These are phyloP conservation scores for Drosophila formosana DNA, from an alignment of 2,888 invertebrate species.

Conservation along the genomic window DNA sequence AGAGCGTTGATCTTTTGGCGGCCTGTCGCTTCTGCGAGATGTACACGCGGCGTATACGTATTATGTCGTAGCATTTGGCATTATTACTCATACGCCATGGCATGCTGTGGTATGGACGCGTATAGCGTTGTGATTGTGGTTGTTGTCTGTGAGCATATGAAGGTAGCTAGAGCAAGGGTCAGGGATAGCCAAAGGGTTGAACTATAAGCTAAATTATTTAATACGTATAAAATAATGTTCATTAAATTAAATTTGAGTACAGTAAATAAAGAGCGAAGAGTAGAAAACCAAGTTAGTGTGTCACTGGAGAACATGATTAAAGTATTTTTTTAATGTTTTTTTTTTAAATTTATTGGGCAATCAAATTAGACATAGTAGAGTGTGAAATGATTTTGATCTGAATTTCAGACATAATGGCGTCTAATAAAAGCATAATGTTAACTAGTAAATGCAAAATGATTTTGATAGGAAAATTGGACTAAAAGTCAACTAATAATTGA, in stretches of 20 bases:
- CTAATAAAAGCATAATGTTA: no score
- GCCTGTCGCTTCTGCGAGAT: conserved; percentile 16
- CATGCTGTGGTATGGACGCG: conserved; percentile 26
- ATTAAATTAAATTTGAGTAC: background rate
- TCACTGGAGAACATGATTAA: no score
- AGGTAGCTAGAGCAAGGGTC: background rate
- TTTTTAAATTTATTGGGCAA: background rate
- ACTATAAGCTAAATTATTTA: background rate
- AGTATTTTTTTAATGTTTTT: background rate
- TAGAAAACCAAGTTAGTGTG: no score
- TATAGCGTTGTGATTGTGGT: conserved; percentile 11
- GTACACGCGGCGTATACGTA: conserved; percentile 68
- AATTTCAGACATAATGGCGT: no score
- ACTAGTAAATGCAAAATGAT: no score
- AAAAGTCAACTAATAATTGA: no score
- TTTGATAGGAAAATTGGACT: no score
- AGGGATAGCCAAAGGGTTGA: background rate
- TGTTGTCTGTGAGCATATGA: background rate
- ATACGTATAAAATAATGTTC: background rate
- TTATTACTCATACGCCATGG: conserved; percentile 73
- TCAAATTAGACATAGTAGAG: background rate
- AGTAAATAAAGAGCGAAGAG: background rate
- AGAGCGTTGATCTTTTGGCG: conserved; percentile 60
- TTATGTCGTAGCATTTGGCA: conserved; percentile 57
- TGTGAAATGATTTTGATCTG: background rate